Base-by-base conservation (phyloP, 2,888 invertebrate species). In the Andrena fulva region DNA sequence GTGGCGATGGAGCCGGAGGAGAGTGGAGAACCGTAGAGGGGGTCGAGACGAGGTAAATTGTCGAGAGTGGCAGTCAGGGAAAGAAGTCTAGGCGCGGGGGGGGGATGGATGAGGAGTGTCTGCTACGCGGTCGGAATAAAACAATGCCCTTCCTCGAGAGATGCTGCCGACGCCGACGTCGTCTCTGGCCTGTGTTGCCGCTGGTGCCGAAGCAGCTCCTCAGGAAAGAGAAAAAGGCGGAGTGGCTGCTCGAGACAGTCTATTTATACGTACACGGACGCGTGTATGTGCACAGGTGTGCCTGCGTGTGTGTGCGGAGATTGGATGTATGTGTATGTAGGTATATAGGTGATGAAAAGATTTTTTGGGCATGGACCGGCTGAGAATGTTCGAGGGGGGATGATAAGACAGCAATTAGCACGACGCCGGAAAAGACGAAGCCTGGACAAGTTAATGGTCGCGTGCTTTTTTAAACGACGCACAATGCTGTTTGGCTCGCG, bases 71-170 rank as follows among this genome's bases (percentile, higher is more conserved):
- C 89, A 90, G 91, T 87, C 89, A 89, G 90, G 88, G 87, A 86
- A 86, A 80, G 84, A 82, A 80, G 85, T 68, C 82, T 84, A 77
- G 87, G 82, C 77, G 84, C 71, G 80, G 80, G 84, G 85, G 89
- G 79, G 80, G 84, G 85, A 87, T 87, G 90, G 89, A 89, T 91
- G 91, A 91, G 92, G 89, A 91, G 92, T 92, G 93, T 93, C 92
- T 93, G 91, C 90, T 92, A 93, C 92, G 93, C 93, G 93, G 91
- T 89, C 82, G 91, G 93, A 93, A 93, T 93, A 92, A 93, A 93
- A 93, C 93, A 93, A 93, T 93, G 91, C 91, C 89, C 90, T 91
- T 91, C 89, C 90, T 91, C 91, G 89, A 92, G 91, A 92, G 92
- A 92, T 90, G 91, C 92, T 87, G 90, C 82, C 90, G 89, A 87